Evolutionary conservation across 2,113 vertebrate genomes (phyloP).

Genomic region (Tetrax tetrax): DNA sequence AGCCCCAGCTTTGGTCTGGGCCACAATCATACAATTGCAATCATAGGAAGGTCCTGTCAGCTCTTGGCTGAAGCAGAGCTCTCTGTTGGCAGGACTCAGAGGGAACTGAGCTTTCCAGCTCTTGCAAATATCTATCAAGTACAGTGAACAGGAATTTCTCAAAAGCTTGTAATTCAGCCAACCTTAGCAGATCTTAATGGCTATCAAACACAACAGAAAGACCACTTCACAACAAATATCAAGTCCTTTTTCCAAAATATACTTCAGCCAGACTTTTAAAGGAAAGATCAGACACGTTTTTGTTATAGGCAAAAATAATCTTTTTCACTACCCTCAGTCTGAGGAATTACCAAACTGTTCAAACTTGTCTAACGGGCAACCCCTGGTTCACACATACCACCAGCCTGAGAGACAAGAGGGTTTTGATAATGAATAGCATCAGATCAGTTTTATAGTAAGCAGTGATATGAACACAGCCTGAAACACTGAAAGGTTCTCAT

Average conservation of each 20-base stretch:
- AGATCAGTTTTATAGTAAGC: background rate
- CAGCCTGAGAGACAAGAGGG: background rate
- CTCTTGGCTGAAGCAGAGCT: background rate
- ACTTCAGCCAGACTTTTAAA: background rate
- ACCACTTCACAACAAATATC: background rate
- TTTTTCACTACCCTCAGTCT: background rate
- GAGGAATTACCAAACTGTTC: background rate
- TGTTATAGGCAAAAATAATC: background rate
- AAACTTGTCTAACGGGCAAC: background rate
- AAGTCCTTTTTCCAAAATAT: background rate
- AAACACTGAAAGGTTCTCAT: background rate
- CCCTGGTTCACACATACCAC: background rate
- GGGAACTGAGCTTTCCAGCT: background rate
- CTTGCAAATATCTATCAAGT: background rate
- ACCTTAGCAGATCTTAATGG: background rate
- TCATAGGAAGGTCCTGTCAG: background rate
- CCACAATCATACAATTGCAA: background rate
- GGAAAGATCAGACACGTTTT: background rate
- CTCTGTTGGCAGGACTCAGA: constrained; percentile 6
- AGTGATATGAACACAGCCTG: background rate
- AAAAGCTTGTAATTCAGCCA: constrained; percentile 3
- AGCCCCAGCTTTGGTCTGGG: background rate
- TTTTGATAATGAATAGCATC: background rate
- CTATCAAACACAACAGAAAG: background rate
- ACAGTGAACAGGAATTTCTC: background rate